phyloP scores from a whole-genome alignment of 2,797 vertebrate genomes.

The Rhynchonycteris naso region DNA sequence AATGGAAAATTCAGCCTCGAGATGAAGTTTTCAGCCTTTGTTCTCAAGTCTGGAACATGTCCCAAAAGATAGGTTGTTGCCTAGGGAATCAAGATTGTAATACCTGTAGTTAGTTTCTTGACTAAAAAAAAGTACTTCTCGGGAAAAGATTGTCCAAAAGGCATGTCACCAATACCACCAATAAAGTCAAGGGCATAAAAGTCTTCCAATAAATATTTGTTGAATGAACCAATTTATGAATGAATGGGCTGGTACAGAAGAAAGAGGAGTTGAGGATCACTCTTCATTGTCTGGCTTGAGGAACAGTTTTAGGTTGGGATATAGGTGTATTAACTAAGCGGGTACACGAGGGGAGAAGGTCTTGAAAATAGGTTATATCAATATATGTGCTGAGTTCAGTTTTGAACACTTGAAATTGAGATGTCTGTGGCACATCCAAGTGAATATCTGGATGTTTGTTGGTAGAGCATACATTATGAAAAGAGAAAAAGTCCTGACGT shows the following conservation, averaged over 20 bases:
- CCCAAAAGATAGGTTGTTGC: conserved; percentile 56
- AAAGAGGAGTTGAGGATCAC: neutral
- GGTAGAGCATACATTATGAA: neutral
- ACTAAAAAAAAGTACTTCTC: conserved; percentile 37
- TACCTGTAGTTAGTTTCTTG: conserved; percentile 32
- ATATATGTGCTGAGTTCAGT: neutral
- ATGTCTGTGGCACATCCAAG: neutral
- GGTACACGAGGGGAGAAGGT: neutral
- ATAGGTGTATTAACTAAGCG: neutral
- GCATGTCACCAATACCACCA: neutral
- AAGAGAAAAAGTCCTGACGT: neutral
- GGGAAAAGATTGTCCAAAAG: conserved; percentile 30
- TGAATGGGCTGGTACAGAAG: neutral
- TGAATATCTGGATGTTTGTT: neutral
- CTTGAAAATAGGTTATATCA: neutral
- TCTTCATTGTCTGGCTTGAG: neutral
- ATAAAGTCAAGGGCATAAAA: conserved; percentile 26
- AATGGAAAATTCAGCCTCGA: conserved; percentile 55
- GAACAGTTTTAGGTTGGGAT: neutral
- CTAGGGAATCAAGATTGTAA: conserved; percentile 55
- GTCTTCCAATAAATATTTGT: neutral
- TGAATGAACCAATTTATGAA: conserved; percentile 32
- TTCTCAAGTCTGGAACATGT: conserved; percentile 63
- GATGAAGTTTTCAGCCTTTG: conserved; percentile 62
- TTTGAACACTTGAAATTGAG: neutral